These are phyloP conservation scores for Meriones unguiculatus DNA, from an alignment of 2,113 vertebrate species.

Conservation along the genomic window DNA sequence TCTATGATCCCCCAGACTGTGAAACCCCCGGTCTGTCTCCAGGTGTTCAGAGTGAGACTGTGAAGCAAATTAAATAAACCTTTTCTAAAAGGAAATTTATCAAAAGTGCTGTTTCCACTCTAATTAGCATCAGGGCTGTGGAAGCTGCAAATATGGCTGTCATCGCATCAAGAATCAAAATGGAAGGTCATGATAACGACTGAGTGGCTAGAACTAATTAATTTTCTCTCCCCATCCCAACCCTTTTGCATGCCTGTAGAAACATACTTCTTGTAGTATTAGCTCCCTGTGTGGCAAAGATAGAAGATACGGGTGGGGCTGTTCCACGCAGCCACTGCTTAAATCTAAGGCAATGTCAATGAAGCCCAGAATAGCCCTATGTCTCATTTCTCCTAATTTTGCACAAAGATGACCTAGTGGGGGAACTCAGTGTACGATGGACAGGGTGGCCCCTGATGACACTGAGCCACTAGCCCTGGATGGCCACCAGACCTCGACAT, in stretches of 20 bases:
- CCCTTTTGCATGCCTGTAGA: background rate
- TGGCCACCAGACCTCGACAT: background rate
- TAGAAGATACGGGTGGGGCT: background rate
- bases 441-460: background rate
- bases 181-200: constrained; percentile 63
- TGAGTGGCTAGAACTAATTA: constrained; percentile 62
- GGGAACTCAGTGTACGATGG: background rate
- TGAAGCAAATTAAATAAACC: constrained; percentile 55
- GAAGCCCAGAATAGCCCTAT: background rate
- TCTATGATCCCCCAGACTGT: background rate
- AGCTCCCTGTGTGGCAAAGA: background rate
- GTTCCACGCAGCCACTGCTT: background rate
- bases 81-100: constrained; percentile 62
- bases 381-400: background rate
- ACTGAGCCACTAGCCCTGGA: background rate
- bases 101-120: constrained; percentile 59
- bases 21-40: constrained; percentile 1
- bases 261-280: constrained; percentile 28
- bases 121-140: constrained; percentile 68
- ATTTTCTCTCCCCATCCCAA: background rate
- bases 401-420: background rate
- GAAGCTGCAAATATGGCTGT: constrained; percentile 65
- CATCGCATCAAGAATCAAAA: constrained; percentile 71
- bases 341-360: background rate
- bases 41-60: constrained; percentile 37